Evolutionary conservation across 2,888 invertebrate species (phyloP), one percentile per base, ranked within the genome.

Genomic region (Ornithoptera alexandrae): DNA sequence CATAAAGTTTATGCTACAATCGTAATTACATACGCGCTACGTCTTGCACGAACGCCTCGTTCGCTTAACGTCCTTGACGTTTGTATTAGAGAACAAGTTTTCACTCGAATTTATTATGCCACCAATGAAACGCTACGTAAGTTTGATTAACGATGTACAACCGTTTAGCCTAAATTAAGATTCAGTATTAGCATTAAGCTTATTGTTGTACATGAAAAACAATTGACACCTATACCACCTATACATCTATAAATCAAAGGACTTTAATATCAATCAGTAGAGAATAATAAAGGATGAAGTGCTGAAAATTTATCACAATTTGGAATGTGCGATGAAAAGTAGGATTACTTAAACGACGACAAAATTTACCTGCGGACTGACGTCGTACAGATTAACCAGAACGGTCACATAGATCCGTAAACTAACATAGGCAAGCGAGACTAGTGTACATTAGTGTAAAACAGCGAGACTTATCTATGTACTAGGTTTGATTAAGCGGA

Each of bases 61-160:
- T 61, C 42, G 60, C 39, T 7, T 30, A 59, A 61, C 62, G 69
- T 62, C 66, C 69, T 69, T 69, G 69, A 58, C 17, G 62, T 62
- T 62, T 62, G 36, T 61, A 62, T 69, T 69, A 62, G 65, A 57
- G 42, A 69, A 69, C 69, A 20, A 73, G 72, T 74, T 74, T 74
- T 75, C 75, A 72, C 74, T 72, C 74, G 67, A 71, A 74, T 75
- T 74, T 71, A 74, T 71, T 72, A 71, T 74, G 72, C 72, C 72
- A 66, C 65, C 71, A 65, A 62, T 62, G 62, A 57, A 66, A 65
- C 42, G 53, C 53, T 67, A 61, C 22, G 53, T 53, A 30, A 7
- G 20, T 53, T 8, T 58, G 30, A 30, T 30, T 30, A 30, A 30
- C 10, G 10, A 39, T 10, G 39, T 39, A 39, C 39, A 39, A 39